Evolutionary conservation across 1,140 invertebrate species (phyloP), one percentile per base, ranked within the genome.

Genomic region (Galleria mellonella): DNA sequence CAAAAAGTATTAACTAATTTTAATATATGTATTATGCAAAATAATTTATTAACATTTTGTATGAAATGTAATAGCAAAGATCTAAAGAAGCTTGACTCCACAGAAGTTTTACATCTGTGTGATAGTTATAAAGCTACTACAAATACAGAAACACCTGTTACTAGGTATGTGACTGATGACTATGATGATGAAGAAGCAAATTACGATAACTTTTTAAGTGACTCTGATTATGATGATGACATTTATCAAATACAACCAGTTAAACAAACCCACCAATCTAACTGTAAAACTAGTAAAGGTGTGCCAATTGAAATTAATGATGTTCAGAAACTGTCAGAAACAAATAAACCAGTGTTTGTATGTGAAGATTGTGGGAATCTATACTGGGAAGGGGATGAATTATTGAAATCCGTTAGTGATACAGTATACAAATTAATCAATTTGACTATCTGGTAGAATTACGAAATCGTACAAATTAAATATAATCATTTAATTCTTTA

Each of bases 341-440:
- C 62, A 36, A 57, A 57, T 8, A 71, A 79, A 58, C 15, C 53
- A 42, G 64, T 59, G 30, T 48, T 64, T 41, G 43, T 85, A 10
- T 85, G 81, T 73, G 73, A 85, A 43, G 39, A 13, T 43, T 85
- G 81, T 68, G 81, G 81, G 6, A 72, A 69, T 58, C 43, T 85
- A 28, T 82, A 70, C 51, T 83, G 72, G 69, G 68, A 82, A 46
- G 75, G 65, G 47, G 72, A 84, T 54, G 55, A 51, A 35, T 42
- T 55, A 17, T 32, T 57, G 7, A 53, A 63, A 43, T 30, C 59
- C 27, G 46, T 70, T 27, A 55, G 42, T 52, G 50, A 65, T 23
- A 40, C 51, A 40, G 38, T 66, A 32, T 51, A 40, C 12, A 47
- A 47, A 11, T 37, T 69, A 23, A 60, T 48, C 43, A 62, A 63